These are phyloP conservation scores for Eumerus sabulonum DNA, from an alignment of 2,888 invertebrate genomes.

Conservation along the genomic window DNA sequence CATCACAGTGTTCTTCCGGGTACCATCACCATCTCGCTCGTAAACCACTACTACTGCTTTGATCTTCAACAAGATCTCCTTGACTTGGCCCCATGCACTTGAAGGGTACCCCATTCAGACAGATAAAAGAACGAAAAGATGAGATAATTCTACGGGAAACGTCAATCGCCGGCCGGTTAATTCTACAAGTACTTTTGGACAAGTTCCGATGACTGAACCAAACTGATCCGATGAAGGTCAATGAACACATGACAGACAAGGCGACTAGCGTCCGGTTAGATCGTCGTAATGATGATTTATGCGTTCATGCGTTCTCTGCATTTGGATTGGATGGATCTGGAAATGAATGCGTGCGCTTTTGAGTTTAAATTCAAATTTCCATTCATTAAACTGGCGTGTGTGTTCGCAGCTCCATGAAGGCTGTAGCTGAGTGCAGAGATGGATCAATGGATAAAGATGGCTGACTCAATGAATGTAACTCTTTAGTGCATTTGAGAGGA, in stretches of 20 bases:
- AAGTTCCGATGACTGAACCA: not conserved
- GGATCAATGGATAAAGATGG: too few species aligned
- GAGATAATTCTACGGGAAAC: constrained; percentile 31
- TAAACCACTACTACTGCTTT: not conserved
- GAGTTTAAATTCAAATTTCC: constrained; percentile 12
- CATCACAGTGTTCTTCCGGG: not conserved
- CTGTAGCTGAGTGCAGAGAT: not conserved
- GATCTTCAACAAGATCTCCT: not conserved
- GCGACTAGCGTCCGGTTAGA: constrained; percentile 21
- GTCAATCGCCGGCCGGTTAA: constrained; percentile 25
- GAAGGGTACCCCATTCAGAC: not conserved
- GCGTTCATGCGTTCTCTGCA: constrained; percentile 10
- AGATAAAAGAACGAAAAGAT: constrained; percentile 7
- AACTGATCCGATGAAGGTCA: constrained; percentile 39
- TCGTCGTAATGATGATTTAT: constrained; percentile 42
- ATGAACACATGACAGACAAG: constrained; percentile 20
- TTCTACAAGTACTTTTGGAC: constrained; percentile 21
- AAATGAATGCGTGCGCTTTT: constrained; percentile 25
- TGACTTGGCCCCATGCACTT: constrained; percentile 6
- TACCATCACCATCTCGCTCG: not conserved
- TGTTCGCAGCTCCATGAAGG: constrained; percentile 43
- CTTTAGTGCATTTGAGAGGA: too few species aligned
- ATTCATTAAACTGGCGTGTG: constrained; percentile 17
- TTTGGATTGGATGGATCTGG: constrained; percentile 11
- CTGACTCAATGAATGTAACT: too few species aligned